Conservation (phyloP, 2,888 invertebrate species). For the Chromoteleia sp. region DNA sequence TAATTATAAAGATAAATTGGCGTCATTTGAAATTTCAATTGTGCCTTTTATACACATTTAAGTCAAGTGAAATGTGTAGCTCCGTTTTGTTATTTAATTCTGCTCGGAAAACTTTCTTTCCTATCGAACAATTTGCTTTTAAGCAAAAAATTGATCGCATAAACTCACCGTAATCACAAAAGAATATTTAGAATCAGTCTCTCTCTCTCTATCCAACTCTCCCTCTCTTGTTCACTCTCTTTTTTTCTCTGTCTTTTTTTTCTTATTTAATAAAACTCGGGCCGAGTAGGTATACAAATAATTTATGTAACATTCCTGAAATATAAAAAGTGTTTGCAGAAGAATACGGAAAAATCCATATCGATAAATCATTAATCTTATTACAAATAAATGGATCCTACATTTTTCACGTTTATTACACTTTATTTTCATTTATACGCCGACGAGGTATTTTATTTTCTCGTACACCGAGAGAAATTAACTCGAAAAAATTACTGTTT, state of each 20-base stretch:
- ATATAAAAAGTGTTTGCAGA: neutral
- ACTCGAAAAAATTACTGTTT: too few relatives aligned
- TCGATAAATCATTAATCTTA: too few relatives aligned
- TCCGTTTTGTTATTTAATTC: conserved; percentile 28
- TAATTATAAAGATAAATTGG: conserved; percentile 44
- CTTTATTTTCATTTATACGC: too few relatives aligned
- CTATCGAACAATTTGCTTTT: conserved; percentile 35
- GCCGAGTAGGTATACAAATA: conserved; percentile 10
- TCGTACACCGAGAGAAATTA: too few relatives aligned
- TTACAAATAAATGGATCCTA: neutral
- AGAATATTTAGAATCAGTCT: conserved; percentile 23
- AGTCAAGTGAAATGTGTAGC: conserved; percentile 28
- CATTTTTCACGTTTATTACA: too few relatives aligned
- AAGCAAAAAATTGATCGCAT: conserved; percentile 39
- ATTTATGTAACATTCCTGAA: neutral
- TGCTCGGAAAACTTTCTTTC: conserved; percentile 45
- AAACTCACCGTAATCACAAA: conserved; percentile 22
- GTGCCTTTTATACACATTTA: conserved; percentile 24
- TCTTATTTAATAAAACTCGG: neutral
- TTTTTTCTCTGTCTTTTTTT: neutral
- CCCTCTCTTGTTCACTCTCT: conserved; percentile 12
- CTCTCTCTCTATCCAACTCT: conserved; percentile 6
- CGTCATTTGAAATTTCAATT: conserved; percentile 52
- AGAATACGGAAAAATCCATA: too few relatives aligned
- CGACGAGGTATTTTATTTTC: too few relatives aligned